phyloP scores from a whole-genome alignment of 2,797 vertebrate species.

The Micromesistius poutassou region DNA sequence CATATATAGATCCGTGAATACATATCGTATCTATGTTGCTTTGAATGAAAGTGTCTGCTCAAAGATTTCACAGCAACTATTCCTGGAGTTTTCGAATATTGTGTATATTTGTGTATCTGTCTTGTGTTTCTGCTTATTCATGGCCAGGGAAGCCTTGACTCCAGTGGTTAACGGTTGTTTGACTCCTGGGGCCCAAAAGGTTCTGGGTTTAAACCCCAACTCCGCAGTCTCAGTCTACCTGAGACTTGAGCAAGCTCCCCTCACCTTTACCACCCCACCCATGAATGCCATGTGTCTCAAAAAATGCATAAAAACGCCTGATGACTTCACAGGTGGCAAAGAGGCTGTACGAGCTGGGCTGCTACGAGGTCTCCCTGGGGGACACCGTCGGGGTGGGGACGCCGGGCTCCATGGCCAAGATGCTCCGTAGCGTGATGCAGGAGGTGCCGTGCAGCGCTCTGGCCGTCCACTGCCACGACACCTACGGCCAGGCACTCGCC shows the following conservation, averaged over 20 bases:
- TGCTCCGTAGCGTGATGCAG: conserved; percentile 86
- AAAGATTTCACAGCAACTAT: neutral
- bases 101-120: neutral
- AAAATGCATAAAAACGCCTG: too few relatives aligned
- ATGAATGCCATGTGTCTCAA: too few relatives aligned
- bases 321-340: conserved; percentile 81
- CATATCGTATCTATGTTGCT: neutral
- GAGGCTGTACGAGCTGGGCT: conserved; percentile 85
- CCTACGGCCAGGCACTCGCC: conserved; percentile 91
- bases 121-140: neutral
- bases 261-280: too few relatives aligned
- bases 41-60: neutral
- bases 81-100: neutral
- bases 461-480: conserved; percentile 94
- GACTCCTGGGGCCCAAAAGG: too few relatives aligned
- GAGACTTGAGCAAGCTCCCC: too few relatives aligned
- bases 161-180: neutral
- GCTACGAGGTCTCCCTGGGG: conserved; percentile 91
- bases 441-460: conserved; percentile 82
- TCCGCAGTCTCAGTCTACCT: too few relatives aligned
- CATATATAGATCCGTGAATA: neutral
- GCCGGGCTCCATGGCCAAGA: conserved; percentile 84
- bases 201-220: too few relatives aligned
- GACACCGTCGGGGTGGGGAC: conserved; percentile 91
- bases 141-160: neutral